Evolutionary conservation across 2,797 vertebrate species (phyloP), one percentile per base, ranked within the genome.

Genomic region (Syndactyla subalaris): DNA sequence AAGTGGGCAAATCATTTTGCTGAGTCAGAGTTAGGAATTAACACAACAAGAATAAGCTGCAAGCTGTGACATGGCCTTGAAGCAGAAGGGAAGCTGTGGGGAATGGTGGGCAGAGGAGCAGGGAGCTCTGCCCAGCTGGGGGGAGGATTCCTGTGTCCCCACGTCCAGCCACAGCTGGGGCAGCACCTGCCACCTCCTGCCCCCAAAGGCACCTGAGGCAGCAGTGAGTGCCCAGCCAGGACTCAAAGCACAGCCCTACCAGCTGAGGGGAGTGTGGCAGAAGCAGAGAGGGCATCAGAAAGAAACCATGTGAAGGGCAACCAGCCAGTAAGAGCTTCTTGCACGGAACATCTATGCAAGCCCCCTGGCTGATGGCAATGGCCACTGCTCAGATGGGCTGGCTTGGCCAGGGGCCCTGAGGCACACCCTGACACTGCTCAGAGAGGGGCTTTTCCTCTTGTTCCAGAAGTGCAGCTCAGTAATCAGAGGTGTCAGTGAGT

Each of bases 1-100:
- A 94, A 80, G 41, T 51, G 54, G 73, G 48, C 29, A 87, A 45
- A 74, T n/a, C 12, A 34, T 83, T 89, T 29, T 81, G 73, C 82
- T 81, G 94, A 90, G 82, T 93, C 89, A 94, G 57, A 88, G 43
- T 29, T 32, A 75, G 62, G 58, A 81, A 94, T 70, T 51, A 54
- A 55, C 45, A 39, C 23, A 65, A 32, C 14, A 32, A 30, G 22
- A 74, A 65, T 7, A 78, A 88, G 19, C 34, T 57, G 6, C n/a
- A 39, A 73, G 16, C 54, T 87, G 67, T 87, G 59, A 76, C 34
- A 76, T 0, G 6, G 73, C 22, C 38, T 82, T 76, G 6, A 21
- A 32, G 26, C 6, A 70, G 43, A 73, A 73, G 23, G 30, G 55
- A 65, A 73, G n/a, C 1, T 9, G 51, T 41, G 8, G 7, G 18